Conservation (phyloP, 2,888 invertebrate species). For the Latrodectus elegans region DNA sequence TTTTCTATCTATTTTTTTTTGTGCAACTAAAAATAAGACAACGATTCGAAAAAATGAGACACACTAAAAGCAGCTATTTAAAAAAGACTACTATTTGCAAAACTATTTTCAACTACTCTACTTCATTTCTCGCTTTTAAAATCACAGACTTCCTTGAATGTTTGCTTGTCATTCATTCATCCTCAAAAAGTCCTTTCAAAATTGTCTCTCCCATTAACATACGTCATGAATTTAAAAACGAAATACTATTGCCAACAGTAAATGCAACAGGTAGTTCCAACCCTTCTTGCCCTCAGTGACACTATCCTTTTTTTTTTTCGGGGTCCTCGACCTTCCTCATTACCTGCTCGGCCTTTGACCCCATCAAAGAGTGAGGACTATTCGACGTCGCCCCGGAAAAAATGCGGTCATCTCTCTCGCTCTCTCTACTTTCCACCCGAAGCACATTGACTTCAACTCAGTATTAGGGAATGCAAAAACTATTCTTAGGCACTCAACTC, state of each 20-base stretch:
- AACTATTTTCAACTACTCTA: neutral
- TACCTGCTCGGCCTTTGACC: conserved; percentile 46
- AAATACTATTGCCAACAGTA: neutral
- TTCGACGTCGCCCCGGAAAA: conserved; percentile 43
- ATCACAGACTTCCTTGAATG: no score
- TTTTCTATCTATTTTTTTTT: no score
- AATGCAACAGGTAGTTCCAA: conserved; percentile 1
- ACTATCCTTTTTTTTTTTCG: neutral
- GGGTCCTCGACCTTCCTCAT: conserved; percentile 51
- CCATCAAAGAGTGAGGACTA: conserved; percentile 18
- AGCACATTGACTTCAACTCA: conserved; percentile 35
- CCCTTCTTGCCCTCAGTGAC: conserved; percentile 23
- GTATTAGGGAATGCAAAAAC: neutral
- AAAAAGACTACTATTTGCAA: no score
- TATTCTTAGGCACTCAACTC: conserved; percentile 12
- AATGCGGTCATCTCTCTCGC: conserved; percentile 49
- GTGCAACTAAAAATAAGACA: no score
- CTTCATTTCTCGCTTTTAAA: neutral
- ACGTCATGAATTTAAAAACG: neutral
- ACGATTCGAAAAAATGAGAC: no score
- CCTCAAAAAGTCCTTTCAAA: conserved; percentile 6
- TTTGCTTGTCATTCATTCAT: neutral
- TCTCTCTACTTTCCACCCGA: neutral
- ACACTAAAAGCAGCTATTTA: no score
- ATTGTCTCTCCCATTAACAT: neutral